These are phyloP conservation scores for Trochalopteron elliotii DNA, from an alignment of 2,113 vertebrate species.

Conservation along the genomic window DNA sequence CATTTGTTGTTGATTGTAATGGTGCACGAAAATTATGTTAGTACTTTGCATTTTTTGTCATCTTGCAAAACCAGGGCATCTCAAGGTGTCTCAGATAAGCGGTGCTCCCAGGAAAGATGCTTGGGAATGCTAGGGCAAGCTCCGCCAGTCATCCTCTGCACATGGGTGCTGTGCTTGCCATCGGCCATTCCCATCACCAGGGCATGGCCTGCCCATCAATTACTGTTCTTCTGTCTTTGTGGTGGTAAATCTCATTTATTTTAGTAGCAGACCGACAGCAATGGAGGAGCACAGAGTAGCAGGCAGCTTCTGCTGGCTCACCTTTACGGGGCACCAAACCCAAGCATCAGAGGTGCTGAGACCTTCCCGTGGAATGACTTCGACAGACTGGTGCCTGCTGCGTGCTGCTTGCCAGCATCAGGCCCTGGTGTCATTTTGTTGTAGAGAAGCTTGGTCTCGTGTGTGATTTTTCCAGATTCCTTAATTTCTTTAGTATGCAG, in stretches of 20 bases:
- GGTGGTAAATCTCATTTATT: not conserved
- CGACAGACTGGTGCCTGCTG: fast-evolving
- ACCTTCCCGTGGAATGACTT: not conserved
- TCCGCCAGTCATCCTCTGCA: fast-evolving
- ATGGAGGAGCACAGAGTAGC: fast-evolving
- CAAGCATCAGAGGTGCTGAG: not conserved
- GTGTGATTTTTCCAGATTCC: not conserved
- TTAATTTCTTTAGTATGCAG: not conserved
- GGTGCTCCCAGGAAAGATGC: not conserved
- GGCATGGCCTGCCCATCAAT: fast-evolving
- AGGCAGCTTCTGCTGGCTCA: not conserved
- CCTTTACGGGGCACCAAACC: fast-evolving
- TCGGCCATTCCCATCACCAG: fast-evolving
- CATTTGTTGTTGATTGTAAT: not conserved
- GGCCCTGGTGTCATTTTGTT: not conserved
- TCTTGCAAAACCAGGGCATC: not conserved
- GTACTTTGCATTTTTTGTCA: not conserved
- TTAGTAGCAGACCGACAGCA: fast-evolving
- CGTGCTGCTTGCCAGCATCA: not conserved
- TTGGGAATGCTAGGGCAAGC: fast-evolving
- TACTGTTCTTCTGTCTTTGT: not conserved
- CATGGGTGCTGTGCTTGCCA: fast-evolving
- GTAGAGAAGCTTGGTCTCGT: not conserved
- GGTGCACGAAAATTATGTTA: not conserved
- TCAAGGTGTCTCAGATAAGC: not conserved